Percentiles rank a stretch among this genome's conserved stretches.
These are phyloP conservation scores for Drosophila pallidifrons DNA, from an alignment of 1,140 invertebrate genomes.

Conservation along the genomic window DNA sequence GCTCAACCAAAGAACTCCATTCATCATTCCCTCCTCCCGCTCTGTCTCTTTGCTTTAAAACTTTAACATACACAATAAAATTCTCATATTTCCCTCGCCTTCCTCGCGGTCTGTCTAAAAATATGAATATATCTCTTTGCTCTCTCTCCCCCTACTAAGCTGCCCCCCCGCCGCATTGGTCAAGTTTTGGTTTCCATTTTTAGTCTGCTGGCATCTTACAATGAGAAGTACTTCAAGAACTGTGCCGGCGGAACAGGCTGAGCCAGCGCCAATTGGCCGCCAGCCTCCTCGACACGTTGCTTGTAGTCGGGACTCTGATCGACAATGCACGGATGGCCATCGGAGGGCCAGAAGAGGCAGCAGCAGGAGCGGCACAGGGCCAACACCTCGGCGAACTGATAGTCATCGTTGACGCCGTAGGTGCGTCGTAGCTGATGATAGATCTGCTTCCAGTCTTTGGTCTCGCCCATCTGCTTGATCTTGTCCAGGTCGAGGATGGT, in stretches of 20 bases:
- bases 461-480: slow-evolving; percentile 85
- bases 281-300: slow-evolving; percentile 91
- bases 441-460: slow-evolving; percentile 89
- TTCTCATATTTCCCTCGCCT: slow-evolving; percentile 54
- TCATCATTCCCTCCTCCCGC: neutral
- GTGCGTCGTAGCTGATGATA: slow-evolving; percentile 92
- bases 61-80: slow-evolving; percentile 69
- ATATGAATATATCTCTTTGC: slow-evolving; percentile 44
- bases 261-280: slow-evolving; percentile 91
- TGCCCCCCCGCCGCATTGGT: neutral
- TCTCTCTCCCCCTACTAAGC: slow-evolving; percentile 39
- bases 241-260: slow-evolving; percentile 94
- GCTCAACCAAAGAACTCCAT: slow-evolving; percentile 28
- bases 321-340: slow-evolving; percentile 95
- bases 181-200: slow-evolving; percentile 8
- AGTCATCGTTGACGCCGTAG: slow-evolving; percentile 95
- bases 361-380: slow-evolving; percentile 97
- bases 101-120: slow-evolving; percentile 26
- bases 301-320: slow-evolving; percentile 93
- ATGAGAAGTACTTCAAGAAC: slow-evolving; percentile 96
- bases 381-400: slow-evolving; percentile 96
- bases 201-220: slow-evolving; percentile 86
- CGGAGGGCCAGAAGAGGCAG: slow-evolving; percentile 97
- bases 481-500: slow-evolving; percentile 88
- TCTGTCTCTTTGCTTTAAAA: slow-evolving; percentile 36